Evolutionary conservation across 2,888 invertebrate genomes (phyloP), one percentile per base, ranked within the genome.

Genomic region (Macaria liturata): DNA sequence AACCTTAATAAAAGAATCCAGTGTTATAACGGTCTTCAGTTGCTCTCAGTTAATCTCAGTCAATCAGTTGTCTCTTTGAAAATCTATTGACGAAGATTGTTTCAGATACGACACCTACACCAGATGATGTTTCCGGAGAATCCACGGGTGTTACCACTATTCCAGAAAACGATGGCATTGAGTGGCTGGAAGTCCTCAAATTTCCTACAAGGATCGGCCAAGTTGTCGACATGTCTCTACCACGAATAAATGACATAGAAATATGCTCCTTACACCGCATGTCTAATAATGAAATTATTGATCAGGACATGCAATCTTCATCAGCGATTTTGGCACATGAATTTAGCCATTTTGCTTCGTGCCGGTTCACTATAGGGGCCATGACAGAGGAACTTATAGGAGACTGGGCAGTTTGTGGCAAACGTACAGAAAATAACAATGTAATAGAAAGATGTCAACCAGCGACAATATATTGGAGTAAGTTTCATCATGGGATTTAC

Each of bases 351-450:
- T 74, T 65, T 49, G 75, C 72, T 8, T 71, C 74, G 3, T 75
- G 75, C 54, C 66, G 74, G 46, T 62, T 75, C 9, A 75, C 71
- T 40, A 62, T 76, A 49, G 74, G 74, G 1, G 72, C 74, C 7
- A 72, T 76, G 67, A 58, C 57, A 30, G 58, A 61, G n/a, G 53
- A 59, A 3, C 51, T 72, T 9, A 30, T 75, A 31, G 76, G 75
- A 32, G 61, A 66, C 2, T 76, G 76, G 76, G 56, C 66, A 6
- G 47, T 76, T 4, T 69, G 74, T 47, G 74, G 71, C 48, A 61
- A 52, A 52, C 52, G 64, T 47, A 61, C 50, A 5, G 64, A 68
- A 42, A 56, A 66, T 50, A 46, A 20, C 9, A 54, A 56, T 9
- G 55, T 61, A 32, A 51, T 55, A 4, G 63, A 65, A 39, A 65